These are phyloP conservation scores for Amblyopsis rosae DNA, from an alignment of 2,113 vertebrate species.

Conservation along the genomic window DNA sequence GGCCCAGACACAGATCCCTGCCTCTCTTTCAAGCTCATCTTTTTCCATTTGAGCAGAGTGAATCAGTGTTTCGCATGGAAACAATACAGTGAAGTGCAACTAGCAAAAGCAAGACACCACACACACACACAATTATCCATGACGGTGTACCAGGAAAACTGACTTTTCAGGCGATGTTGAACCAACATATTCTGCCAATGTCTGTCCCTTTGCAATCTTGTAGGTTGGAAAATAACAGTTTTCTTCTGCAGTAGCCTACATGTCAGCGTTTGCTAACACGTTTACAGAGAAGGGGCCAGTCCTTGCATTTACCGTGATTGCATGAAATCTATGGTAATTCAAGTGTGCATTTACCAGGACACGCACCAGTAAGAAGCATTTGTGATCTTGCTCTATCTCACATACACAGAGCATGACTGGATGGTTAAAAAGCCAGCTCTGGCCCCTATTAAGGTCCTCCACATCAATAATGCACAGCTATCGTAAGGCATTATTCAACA, in stretches of 20 bases:
- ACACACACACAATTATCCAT: slow-evolving; percentile 20
- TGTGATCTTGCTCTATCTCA: slow-evolving; percentile 11
- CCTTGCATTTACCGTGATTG: slow-evolving; percentile 6
- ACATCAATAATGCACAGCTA: slow-evolving; percentile 83
- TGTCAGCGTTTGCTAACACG: slow-evolving; percentile 16
- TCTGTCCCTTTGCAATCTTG: too few species aligned
- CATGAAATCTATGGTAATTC: slow-evolving; percentile 37
- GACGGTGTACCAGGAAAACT: slow-evolving; percentile 1
- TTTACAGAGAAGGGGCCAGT: slow-evolving; percentile 28
- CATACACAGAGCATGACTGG: slow-evolving; percentile 27
- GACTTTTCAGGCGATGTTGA: background rate
- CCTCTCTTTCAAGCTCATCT: slow-evolving; percentile 38
- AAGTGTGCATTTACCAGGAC: slow-evolving; percentile 46
- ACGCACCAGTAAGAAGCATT: slow-evolving; percentile 51
- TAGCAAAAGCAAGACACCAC: slow-evolving; percentile 21
- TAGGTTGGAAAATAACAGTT: too few species aligned
- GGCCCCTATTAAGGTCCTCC: slow-evolving; percentile 70
- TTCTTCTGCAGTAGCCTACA: too few species aligned
- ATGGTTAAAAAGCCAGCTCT: slow-evolving; percentile 59
- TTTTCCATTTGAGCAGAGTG: slow-evolving; percentile 54
- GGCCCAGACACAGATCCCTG: slow-evolving; percentile 21
- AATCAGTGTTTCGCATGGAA: slow-evolving; percentile 40
- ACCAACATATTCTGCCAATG: slow-evolving; percentile 5
- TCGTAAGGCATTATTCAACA: slow-evolving; percentile 80
- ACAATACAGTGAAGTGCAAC: slow-evolving; percentile 31